Percentiles rank a stretch among this genome's conserved stretches.
Conservation (phyloP, 2,113 vertebrate genomes). For the Entosphenus tridentatus region DNA sequence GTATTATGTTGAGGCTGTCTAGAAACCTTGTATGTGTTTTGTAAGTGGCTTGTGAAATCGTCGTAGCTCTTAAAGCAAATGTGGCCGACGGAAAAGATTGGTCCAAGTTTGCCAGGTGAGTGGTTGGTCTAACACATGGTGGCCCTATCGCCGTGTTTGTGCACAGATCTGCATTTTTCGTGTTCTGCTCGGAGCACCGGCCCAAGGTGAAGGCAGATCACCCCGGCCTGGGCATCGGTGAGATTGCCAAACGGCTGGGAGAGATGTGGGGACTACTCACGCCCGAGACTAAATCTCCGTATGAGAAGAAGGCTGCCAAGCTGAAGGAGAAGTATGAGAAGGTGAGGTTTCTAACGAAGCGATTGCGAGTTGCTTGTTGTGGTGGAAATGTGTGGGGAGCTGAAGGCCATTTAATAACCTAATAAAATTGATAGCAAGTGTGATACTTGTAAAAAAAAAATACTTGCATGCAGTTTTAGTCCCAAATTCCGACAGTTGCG, state of each 20-base stretch:
- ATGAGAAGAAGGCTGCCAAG: conserved; percentile 74
- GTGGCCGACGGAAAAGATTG: background rate
- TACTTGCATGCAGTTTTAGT: conserved; percentile 40
- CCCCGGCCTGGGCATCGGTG: conserved; percentile 61
- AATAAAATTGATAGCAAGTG: conserved; percentile 13
- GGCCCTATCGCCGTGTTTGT: background rate
- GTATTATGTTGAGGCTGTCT: background rate
- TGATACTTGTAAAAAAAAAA: conserved; percentile 10
- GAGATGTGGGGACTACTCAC: conserved; percentile 82
- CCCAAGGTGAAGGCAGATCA: conserved; percentile 68
- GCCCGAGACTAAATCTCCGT: conserved; percentile 69
- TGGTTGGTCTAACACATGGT: background rate
- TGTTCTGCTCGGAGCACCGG: conserved; percentile 83
- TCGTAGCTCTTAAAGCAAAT: background rate
- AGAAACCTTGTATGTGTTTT: background rate
- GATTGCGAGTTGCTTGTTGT: no score
- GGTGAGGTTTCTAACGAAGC: conserved; percentile 22
- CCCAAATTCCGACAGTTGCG: conserved; percentile 39
- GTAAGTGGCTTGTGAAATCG: background rate
- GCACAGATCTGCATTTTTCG: conserved; percentile 76
- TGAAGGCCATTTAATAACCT: background rate
- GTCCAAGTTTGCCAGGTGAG: background rate
- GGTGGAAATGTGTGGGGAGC: background rate
- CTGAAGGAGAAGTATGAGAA: conserved; percentile 97
- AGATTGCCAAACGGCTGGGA: conserved; percentile 76